Base-by-base conservation (phyloP, 1,140 invertebrate species). In the Lordiphosa clarofinis region DNA sequence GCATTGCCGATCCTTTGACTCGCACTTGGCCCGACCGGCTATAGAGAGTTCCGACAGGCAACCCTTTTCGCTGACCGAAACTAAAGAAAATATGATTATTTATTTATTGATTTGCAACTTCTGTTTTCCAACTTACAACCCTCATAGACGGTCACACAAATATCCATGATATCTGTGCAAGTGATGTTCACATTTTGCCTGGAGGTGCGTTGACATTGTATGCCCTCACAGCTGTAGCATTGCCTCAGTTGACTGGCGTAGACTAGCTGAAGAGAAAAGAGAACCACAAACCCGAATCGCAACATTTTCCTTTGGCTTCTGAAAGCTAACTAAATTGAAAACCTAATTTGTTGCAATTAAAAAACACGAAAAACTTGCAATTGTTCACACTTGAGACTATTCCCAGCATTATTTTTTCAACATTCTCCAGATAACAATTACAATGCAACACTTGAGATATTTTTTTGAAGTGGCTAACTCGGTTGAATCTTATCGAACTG, bases 91-190 rank as follows among this genome's bases (percentile, higher is more conserved):
- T 6, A 19, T 4, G 9, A 4, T 31, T 35, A 8, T 24, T 24
- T 11, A 15, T 9, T 1, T 12, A 24, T 12, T 21, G 3, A 24
- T 24, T 5, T 21, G 3, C 2, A 47, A 10, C 4, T 13, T 3
- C 37, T 3, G 6, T 9, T 4, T 9, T 8, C 31, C n/a, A 28
- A 69, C 82, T 70, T 43, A 88, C 87, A 86, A 38, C 58, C 65
- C 13, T 87, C 73, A 19, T 67, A 88, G 7, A 88, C 67, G 0
- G 79, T 87, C 3, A 78, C 79, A 59, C 87, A 88, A n/a, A 73
- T 60, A 50, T 88, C 87, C 54, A 88, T 35, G 9, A 53, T 36
- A 69, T 88, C 87, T 4, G 21, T 31, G 42, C 87, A 88, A 5
- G 36, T 38, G 1, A 38, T 60, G 0, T 60, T 79, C 1, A 19